Evolutionary conservation across 2,888 invertebrate genomes (phyloP).

Genomic region (Troides aeacus): DNA sequence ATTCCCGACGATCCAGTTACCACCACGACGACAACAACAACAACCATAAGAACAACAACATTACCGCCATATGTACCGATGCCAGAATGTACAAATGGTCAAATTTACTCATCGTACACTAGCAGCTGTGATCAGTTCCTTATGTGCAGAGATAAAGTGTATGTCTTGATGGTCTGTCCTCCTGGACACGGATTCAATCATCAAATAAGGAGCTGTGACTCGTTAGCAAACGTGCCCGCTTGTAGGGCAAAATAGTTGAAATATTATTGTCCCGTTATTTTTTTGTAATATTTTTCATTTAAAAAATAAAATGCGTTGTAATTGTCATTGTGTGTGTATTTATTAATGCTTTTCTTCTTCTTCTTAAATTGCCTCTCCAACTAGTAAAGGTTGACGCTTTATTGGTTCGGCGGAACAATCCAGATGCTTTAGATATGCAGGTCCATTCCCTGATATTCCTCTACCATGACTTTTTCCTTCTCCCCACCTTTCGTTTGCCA

Average conservation of each 20-base stretch:
- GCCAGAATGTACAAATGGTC: constrained; percentile 10
- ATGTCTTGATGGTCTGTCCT: constrained; percentile 1
- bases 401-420: too few relatives aligned
- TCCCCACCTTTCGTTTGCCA: too few relatives aligned
- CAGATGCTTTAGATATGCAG: too few relatives aligned
- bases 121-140: constrained; percentile 21
- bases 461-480: too few relatives aligned
- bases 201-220: constrained; percentile 86
- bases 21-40: neutral
- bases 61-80: neutral
- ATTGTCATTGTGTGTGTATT: too few relatives aligned
- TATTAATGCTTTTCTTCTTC: too few relatives aligned
- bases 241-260: constrained; percentile 72
- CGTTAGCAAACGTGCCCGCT: constrained; percentile 87
- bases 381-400: too few relatives aligned
- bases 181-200: constrained; percentile 76
- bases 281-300: too few relatives aligned
- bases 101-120: constrained; percentile 15
- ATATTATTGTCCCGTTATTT: too few relatives aligned
- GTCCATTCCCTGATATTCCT: too few relatives aligned
- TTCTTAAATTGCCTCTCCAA: accelerated
- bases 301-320: too few relatives aligned
- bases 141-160: constrained; percentile 55
- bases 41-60: neutral
- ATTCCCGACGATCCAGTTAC: neutral